Percentiles rank a stretch among this genome's conserved stretches.
phyloP scores from a whole-genome alignment of 2,888 invertebrate species.

The Gastracanthus pulcherrimus region DNA sequence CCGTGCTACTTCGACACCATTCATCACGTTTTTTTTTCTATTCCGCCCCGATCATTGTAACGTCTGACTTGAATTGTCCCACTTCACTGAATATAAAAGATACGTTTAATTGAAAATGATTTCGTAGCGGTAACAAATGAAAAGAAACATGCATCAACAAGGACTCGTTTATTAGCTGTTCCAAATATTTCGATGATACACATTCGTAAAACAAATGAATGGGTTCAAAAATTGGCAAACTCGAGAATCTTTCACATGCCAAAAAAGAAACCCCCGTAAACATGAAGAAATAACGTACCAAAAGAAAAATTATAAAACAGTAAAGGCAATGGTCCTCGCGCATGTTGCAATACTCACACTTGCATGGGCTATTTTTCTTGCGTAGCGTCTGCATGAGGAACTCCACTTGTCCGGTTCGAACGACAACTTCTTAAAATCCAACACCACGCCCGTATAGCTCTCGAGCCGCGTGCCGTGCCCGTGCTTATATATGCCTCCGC shows the following conservation, averaged over 20 bases:
- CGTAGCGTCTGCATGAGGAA: constrained; percentile 91
- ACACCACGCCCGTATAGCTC: constrained; percentile 18
- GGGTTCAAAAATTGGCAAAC: not conserved
- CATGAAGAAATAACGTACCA: not conserved
- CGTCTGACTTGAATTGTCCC: too few relatives aligned
- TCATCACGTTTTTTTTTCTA: not conserved
- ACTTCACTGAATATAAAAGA: too few relatives aligned
- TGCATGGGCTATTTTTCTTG: constrained; percentile 95
- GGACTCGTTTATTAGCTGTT: too few relatives aligned
- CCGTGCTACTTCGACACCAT: not conserved
- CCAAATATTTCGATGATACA: not conserved
- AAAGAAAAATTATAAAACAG: not conserved
- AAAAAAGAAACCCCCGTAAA: not conserved
- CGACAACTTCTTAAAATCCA: constrained; percentile 33
- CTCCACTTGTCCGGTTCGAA: constrained; percentile 56
- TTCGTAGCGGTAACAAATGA: too few relatives aligned
- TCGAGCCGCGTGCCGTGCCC: too few relatives aligned
- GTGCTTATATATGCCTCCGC: too few relatives aligned
- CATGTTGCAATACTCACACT: constrained; percentile 91
- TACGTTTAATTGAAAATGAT: too few relatives aligned
- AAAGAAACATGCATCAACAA: too few relatives aligned
- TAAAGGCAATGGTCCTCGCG: not conserved
- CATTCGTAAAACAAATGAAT: not conserved
- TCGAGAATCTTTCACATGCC: not conserved
- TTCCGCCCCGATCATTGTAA: too few relatives aligned